These are phyloP conservation scores for Drosophila prosaltans DNA, from an alignment of 1,140 invertebrate species.

Conservation along the genomic window DNA sequence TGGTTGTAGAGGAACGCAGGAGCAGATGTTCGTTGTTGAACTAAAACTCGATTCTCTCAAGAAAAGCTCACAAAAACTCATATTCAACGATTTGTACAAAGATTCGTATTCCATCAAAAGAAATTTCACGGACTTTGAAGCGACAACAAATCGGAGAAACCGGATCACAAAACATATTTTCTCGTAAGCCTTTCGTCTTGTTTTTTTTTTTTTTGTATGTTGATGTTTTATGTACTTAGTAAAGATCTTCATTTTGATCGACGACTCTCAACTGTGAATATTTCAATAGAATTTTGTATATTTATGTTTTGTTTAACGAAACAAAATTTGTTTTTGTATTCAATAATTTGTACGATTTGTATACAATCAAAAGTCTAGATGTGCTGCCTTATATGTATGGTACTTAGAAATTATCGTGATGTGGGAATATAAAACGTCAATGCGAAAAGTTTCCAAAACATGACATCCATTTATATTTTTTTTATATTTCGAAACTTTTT, in stretches of 20 bases:
- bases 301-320: neutral
- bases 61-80: too few relatives aligned
- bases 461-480: constrained; percentile 7
- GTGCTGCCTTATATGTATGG: constrained; percentile 52
- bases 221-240: constrained; percentile 45
- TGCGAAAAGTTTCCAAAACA: neutral
- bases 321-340: constrained; percentile 3
- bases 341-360: constrained; percentile 34
- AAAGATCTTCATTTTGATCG: neutral
- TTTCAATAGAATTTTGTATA: neutral
- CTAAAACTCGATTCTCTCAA: too few relatives aligned
- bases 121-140: neutral
- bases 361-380: constrained; percentile 46
- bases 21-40: neutral
- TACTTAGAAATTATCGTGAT: constrained; percentile 31
- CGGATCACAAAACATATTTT: neutral
- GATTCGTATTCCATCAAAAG: too few relatives aligned
- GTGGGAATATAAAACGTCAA: neutral
- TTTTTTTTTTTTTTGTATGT: constrained; percentile 17
- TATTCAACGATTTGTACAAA: neutral
- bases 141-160: neutral
- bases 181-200: constrained; percentile 9
- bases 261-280: constrained; percentile 5
- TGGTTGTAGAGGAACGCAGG: neutral
- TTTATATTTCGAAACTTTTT: constrained; percentile 1